Evolutionary conservation across 2,113 vertebrate species (phyloP), one percentile per base, ranked within the genome.

Genomic region (Nematolebias whitei): DNA sequence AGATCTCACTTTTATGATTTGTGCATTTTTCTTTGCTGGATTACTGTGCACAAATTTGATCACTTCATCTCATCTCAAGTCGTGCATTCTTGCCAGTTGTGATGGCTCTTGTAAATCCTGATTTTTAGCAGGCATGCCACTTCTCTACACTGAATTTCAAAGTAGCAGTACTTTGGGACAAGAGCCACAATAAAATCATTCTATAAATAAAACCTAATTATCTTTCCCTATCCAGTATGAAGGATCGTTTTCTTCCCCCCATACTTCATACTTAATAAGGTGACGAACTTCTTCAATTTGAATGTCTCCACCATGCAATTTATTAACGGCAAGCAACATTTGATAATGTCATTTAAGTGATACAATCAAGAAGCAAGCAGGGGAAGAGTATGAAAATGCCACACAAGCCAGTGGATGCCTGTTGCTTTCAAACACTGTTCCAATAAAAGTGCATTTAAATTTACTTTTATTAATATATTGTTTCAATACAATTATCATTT

Each of bases 321-420:
- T 83, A 82, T 79, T 71, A 82, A 76, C 60, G 68, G 51, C 41
- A 59, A 63, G 65, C 62, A 82, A 60, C 44, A 74, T 73, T 71
- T 78, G 58, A 79, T 84, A 68, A 66, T 48, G 40, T 72, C n/a
- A 82, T 79, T 80, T 78, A 62, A 59, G 45, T 67, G 56, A 76
- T 54, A 45, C 35, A 72, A 76, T 79, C 39, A 70, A 70, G 71
- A 78, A 65, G 50, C 51, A 68, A 43, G 32, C 10, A 48, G 53
- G 22, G 43, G 12, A 57, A 52, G 53, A 51, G 22, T 39, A 51
- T 16, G 63, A 45, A 67, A 63, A 62, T 56, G 66, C 0, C 44
- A 49, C 38, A 54, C 40, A 56, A 22, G 58, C 43, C 49, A 63
- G 44, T 24, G 19, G 47, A 49, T 58, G 16, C 32, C 19, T 79